These are phyloP conservation scores for Grallaria varia DNA, from an alignment of 2,113 vertebrate genomes.

Conservation along the genomic window DNA sequence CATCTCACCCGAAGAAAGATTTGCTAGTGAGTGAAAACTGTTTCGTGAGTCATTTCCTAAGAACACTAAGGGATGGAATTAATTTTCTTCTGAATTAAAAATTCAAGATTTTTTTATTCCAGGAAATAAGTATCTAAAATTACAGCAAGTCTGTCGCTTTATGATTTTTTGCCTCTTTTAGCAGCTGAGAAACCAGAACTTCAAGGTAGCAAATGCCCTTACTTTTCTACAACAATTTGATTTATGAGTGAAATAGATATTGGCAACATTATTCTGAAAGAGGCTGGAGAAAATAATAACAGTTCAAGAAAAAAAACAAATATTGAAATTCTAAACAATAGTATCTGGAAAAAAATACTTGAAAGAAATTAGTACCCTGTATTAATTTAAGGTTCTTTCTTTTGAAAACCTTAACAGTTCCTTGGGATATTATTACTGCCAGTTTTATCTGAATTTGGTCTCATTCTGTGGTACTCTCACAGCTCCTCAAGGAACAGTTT, in stretches of 20 bases:
- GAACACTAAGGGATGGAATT: not conserved
- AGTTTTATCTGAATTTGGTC: not conserved
- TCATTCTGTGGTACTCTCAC: not conserved
- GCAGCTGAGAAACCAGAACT: not conserved
- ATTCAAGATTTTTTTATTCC: not conserved
- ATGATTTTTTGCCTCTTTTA: not conserved
- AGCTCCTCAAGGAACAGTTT: not conserved
- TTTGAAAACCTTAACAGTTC: not conserved
- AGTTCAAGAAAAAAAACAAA: not conserved
- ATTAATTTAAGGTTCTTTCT: not conserved
- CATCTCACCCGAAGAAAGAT: not conserved
- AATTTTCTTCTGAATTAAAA: conserved; percentile 26
- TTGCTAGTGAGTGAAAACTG: conserved; percentile 12
- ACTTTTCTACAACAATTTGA: not conserved
- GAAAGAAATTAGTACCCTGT: not conserved
- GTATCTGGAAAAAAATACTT: not conserved
- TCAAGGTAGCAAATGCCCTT: not conserved
- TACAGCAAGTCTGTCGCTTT: not conserved
- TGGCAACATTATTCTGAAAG: not conserved
- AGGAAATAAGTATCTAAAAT: not conserved
- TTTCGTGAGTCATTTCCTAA: conserved; percentile 15
- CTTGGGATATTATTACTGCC: not conserved
- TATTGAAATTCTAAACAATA: not conserved
- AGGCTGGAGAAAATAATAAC: not conserved
- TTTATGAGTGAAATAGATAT: not conserved